Base-by-base conservation (phyloP, 2,888 invertebrate species). In the Euplexia lucipara region DNA sequence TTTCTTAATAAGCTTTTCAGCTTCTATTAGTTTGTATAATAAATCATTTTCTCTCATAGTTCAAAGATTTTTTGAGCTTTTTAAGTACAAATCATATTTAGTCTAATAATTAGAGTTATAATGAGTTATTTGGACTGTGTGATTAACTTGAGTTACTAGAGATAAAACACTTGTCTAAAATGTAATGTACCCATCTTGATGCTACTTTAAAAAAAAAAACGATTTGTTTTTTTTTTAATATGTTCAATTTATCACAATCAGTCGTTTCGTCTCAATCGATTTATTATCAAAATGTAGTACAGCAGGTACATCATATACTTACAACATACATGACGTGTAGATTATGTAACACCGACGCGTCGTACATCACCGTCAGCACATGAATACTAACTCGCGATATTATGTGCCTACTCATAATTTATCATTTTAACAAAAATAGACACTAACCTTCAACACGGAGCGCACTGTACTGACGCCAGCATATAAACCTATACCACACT, bases 351-450 rank as follows among this genome's bases (percentile, higher is more conserved):
- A 16, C 9, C 20, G 34, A 12, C 49, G 20, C 16, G 42, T 54
- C 70, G 44, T 69, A 69, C 18, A 69, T 69, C 69, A 70, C 48
- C 42, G 48, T 69, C 68, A 62, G 26, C 7, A 12, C 34, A 20
- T 70, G 70, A 54, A 62, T 62, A 44, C 42, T 41, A 64, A 30
- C 51, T 32, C 70, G 42, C 41, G 4, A 49, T 44, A 70, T 62
- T 18, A 70, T 70, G 54, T 70, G 35, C n/a, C 18, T 30, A 39
- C 45, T 47, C 41, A 41, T 53, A 34, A 62, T 52, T 57, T 52
- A 64, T 70, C 70, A 71, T 71, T 47, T 52, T 34, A 32, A 52
- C 51, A n/a, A 64, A 64, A 70, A 70, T 70, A 70, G 71, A 47
- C 44, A 60, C 35, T 34, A 56, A 39, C 70, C 56, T 70, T 64